A percentile compares a stretch with the other conserved stretches of the same genome.
phyloP scores from a whole-genome alignment of 2,888 invertebrate species.

The Pocota personata region DNA sequence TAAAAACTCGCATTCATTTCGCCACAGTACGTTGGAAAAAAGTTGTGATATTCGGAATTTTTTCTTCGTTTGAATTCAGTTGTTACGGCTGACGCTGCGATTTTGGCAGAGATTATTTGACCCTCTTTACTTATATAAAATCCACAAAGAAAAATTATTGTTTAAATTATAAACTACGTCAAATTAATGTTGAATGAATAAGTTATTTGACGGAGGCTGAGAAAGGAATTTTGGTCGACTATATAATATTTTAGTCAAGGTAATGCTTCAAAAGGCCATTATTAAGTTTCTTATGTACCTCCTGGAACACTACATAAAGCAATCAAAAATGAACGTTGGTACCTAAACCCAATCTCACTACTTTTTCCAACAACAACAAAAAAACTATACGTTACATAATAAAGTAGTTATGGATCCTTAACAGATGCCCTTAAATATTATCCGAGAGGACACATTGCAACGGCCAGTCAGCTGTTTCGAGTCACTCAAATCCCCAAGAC shows the following conservation, averaged over 20 bases:
- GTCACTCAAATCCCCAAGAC: too few relatives aligned
- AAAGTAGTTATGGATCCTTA: too few relatives aligned
- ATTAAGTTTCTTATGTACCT: too few relatives aligned
- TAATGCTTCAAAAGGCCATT: neutral
- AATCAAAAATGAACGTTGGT: too few relatives aligned
- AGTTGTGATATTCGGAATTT: constrained; percentile 33
- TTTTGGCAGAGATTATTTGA: constrained; percentile 5
- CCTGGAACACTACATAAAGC: too few relatives aligned
- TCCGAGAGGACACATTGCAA: too few relatives aligned
- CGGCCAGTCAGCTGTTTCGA: too few relatives aligned
- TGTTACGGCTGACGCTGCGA: constrained; percentile 7
- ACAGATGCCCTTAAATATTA: too few relatives aligned
- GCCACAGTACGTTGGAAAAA: constrained; percentile 28
- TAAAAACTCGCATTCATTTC: constrained; percentile 43
- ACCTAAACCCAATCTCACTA: too few relatives aligned
- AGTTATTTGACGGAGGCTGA: constrained; percentile 20
- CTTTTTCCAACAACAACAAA: too few relatives aligned
- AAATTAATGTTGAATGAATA: constrained; percentile 55
- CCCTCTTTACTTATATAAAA: neutral
- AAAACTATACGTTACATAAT: too few relatives aligned
- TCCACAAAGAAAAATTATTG: constrained; percentile 30
- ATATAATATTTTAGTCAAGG: neutral
- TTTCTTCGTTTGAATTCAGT: constrained; percentile 11
- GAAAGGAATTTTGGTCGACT: constrained; percentile 1
- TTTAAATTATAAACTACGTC: constrained; percentile 54